These are phyloP conservation scores for Callithrix jacchus DNA, from an alignment of 2,113 vertebrate genomes.

Conservation along the genomic window DNA sequence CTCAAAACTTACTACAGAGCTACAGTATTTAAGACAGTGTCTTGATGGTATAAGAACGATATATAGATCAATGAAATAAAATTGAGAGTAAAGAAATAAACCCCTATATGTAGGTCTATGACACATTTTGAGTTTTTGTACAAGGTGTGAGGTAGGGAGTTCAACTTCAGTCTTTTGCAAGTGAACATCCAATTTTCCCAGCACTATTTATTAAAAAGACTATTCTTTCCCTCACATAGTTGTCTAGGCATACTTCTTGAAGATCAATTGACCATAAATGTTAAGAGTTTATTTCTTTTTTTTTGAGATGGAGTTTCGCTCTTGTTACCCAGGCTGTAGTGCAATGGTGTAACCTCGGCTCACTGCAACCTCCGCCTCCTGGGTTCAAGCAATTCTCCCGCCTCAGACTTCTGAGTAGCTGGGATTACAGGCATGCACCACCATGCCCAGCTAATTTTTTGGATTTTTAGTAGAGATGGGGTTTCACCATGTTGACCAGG, in stretches of 20 bases:
- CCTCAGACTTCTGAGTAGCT: no score
- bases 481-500: no score
- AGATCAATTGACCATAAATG: not conserved
- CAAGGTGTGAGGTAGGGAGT: not conserved
- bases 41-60: not conserved
- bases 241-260: not conserved
- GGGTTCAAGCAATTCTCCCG: no score
- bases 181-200: not conserved
- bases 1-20: not conserved
- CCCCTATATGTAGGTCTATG: not conserved
- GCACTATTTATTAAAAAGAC: not conserved
- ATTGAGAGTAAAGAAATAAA: not conserved
- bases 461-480: no score
- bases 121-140: not conserved
- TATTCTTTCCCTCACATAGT: not conserved
- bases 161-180: not conserved
- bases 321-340: no score
- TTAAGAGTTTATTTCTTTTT: not conserved
- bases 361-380: no score
- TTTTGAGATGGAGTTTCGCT: no score
- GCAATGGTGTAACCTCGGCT: no score
- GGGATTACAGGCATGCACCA: no score
- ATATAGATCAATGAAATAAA: not conserved
- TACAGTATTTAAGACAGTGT: not conserved
- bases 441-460: no score